These are phyloP conservation scores for Salvelinus sp. DNA, from an alignment of 2,113 vertebrate genomes.

Conservation along the genomic window DNA sequence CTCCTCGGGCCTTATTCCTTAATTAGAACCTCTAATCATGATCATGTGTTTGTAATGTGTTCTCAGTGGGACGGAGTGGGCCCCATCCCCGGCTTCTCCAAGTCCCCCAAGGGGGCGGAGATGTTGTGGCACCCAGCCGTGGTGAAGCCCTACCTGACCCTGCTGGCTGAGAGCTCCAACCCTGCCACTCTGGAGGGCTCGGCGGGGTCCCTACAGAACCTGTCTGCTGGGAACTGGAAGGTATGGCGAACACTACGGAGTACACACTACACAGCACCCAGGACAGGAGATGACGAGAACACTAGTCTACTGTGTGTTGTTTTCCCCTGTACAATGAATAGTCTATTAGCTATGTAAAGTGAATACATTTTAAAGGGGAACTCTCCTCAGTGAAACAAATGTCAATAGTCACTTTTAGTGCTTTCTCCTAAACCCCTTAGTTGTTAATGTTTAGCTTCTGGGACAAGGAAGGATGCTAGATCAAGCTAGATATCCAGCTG, in stretches of 20 bases:
- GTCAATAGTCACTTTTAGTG: neutral
- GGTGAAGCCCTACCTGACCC: constrained; percentile 96
- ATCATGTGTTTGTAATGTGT: constrained; percentile 25
- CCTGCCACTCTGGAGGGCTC: constrained; percentile 96
- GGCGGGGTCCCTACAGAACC: constrained; percentile 94
- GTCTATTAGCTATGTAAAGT: too few species aligned
- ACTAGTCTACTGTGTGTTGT: too few species aligned
- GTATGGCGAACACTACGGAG: constrained; percentile 56
- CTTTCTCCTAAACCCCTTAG: constrained; percentile 7
- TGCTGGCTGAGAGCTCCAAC: constrained; percentile 96
- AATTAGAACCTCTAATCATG: neutral
- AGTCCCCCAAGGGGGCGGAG: constrained; percentile 93
- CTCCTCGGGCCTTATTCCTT: too few species aligned
- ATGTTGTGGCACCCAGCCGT: constrained; percentile 97
- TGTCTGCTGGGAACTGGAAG: constrained; percentile 98
- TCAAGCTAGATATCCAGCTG: constrained; percentile 7
- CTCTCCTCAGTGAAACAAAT: too few species aligned
- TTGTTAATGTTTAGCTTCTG: neutral
- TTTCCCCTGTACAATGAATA: too few species aligned
- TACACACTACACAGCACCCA: too few species aligned
- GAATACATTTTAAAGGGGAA: too few species aligned
- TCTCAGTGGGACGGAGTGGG: constrained; percentile 96
- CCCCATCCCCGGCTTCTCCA: constrained; percentile 93
- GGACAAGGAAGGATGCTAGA: constrained; percentile 30
- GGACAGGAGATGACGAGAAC: too few species aligned